phyloP scores from a whole-genome alignment of 2,113 vertebrate species.

The Synodontis membranacea region DNA sequence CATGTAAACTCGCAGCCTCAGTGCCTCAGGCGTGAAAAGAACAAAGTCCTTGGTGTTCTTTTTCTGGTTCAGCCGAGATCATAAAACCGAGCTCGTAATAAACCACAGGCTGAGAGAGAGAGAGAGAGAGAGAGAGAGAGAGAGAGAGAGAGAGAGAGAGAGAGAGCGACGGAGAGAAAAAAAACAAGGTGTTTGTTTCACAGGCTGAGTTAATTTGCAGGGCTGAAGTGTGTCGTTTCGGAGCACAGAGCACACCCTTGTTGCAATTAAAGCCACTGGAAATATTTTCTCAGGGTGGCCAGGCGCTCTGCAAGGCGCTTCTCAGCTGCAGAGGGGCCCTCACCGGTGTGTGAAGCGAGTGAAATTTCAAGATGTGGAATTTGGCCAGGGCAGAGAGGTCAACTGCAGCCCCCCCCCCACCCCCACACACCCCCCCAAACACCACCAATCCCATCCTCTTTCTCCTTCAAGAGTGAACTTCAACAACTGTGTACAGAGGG shows the following conservation, averaged over 20 bases:
- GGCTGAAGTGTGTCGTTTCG: conserved; percentile 44
- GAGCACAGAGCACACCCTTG: conserved; percentile 54
- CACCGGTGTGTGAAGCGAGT: conserved; percentile 40
- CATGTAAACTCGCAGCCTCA: conserved; percentile 18
- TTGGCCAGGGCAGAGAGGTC: conserved; percentile 57
- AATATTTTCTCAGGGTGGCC: conserved; percentile 59
- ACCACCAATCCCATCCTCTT: conserved; percentile 7
- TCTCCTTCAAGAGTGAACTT: conserved; percentile 42
- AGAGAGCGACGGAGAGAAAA: conserved; percentile 23
- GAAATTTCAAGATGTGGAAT: conserved; percentile 58
- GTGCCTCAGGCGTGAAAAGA: conserved; percentile 24
- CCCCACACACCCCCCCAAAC: background rate
- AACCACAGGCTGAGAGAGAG: conserved; percentile 20
- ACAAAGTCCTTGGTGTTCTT: conserved; percentile 38
- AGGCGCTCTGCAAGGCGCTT: conserved; percentile 24
- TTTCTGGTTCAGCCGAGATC: conserved; percentile 35
- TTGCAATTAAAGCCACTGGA: conserved; percentile 56
- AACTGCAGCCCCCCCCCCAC: conserved; percentile 34
- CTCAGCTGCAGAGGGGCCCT: conserved; percentile 53
- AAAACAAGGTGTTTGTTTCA: conserved; percentile 51
- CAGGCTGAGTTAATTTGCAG: conserved; percentile 45
- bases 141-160: background rate
- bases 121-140: conserved; percentile 12
- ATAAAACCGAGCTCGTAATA: conserved; percentile 34
- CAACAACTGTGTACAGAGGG: conserved; percentile 38